A percentile compares a stretch with the other conserved stretches of the same genome.
Conservation (phyloP, 2,888 invertebrate species). For the Aphodius granarius region DNA sequence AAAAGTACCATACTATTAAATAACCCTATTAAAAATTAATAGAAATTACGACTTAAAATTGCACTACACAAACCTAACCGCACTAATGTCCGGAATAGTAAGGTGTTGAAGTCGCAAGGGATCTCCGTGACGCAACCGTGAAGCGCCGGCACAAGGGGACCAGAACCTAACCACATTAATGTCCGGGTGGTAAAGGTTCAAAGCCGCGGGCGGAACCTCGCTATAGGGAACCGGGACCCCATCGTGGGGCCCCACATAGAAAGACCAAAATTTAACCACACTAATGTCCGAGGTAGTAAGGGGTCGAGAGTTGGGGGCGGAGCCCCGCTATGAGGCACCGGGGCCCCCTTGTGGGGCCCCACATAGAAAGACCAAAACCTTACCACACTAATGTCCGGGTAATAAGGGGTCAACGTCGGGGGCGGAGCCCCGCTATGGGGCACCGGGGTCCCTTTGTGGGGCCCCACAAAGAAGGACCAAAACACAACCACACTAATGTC, state of each 20-base stretch:
- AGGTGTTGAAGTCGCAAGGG: too few species aligned
- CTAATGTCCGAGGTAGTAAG: conserved; percentile 32
- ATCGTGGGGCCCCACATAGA: too few species aligned
- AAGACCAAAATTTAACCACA: neutral
- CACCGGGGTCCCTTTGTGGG: too few species aligned
- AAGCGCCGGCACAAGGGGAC: too few species aligned
- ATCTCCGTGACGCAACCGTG: too few species aligned
- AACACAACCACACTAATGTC: conserved; percentile 23
- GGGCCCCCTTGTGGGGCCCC: too few species aligned
- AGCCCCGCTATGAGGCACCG: too few species aligned
- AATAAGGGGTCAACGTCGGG: conserved; percentile 30
- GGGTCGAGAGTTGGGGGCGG: too few species aligned
- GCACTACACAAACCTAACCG: conserved; percentile 19
- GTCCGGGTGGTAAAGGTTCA: conserved; percentile 31
- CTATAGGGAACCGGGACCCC: too few species aligned
- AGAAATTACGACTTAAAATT: conserved; percentile 9
- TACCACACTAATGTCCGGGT: conserved; percentile 31
- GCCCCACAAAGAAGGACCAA: conserved; percentile 5
- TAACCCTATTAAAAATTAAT: neutral
- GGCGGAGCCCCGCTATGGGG: too few species aligned
- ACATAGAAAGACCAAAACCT: conserved; percentile 1
- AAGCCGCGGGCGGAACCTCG: too few species aligned
- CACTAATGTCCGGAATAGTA: too few species aligned
- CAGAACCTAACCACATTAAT: conserved; percentile 17
- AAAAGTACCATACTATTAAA: neutral